Evolutionary conservation across 1,140 invertebrate genomes (phyloP).

Genomic region (Polypedilum pembai): DNA sequence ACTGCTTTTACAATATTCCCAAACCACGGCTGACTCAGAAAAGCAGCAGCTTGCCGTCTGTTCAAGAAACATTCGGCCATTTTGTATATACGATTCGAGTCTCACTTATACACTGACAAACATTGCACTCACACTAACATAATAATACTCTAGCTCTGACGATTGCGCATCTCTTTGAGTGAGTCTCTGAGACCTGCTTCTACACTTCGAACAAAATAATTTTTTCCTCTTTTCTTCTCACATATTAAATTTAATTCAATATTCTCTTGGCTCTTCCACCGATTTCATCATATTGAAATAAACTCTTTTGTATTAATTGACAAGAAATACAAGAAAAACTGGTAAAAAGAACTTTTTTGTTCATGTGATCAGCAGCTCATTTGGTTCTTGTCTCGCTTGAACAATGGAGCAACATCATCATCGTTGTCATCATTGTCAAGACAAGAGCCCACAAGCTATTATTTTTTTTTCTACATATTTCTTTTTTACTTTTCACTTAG

Average conservation of each 20-base stretch:
- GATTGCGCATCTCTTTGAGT: constrained; percentile 15
- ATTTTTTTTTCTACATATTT: not conserved
- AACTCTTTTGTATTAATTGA: constrained; percentile 5
- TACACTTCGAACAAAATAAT: not conserved
- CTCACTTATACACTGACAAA: not conserved
- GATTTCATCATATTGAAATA: constrained; percentile 13
- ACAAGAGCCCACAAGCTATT: not conserved
- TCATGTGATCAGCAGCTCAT: not conserved
- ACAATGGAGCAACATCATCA: too few species aligned
- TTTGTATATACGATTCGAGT: constrained; percentile 7
- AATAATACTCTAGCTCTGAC: not conserved
- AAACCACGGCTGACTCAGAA: constrained; percentile 26
- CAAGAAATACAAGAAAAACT: constrained; percentile 18
- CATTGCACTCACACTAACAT: not conserved
- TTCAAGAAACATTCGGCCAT: constrained; percentile 27
- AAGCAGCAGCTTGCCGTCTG: not conserved
- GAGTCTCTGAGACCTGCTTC: constrained; percentile 6
- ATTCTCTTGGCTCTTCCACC: not conserved
- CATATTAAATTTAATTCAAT: constrained; percentile 20
- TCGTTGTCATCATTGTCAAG: too few species aligned
- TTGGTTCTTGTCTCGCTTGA: too few species aligned
- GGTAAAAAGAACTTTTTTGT: not conserved
- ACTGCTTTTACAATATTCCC: constrained; percentile 13
- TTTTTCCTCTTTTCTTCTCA: not conserved
- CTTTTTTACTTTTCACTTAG: not conserved